phyloP scores from a whole-genome alignment of 2,888 invertebrate species.

The Tiliacea aurago region DNA sequence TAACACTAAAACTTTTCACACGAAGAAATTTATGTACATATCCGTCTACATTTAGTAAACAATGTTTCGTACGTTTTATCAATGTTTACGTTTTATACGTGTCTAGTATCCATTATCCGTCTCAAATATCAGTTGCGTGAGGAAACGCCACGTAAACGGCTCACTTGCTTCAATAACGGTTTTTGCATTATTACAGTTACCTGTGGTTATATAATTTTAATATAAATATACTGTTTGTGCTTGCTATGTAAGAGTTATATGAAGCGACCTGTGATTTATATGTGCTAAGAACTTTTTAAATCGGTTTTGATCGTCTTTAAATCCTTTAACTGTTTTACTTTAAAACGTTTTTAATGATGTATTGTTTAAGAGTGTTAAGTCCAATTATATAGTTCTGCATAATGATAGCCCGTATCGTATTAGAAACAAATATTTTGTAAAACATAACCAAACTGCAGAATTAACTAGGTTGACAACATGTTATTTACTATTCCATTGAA shows the following conservation, averaged over 20 bases:
- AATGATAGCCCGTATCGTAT: conserved; percentile 19
- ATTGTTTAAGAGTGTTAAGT: background rate
- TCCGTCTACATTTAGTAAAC: conserved; percentile 32
- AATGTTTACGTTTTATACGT: conserved; percentile 45
- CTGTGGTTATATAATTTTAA: conserved; percentile 60
- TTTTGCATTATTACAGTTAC: conserved; percentile 57
- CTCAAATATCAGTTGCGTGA: conserved; percentile 55
- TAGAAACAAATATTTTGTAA: background rate
- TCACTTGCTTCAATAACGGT: conserved; percentile 51
- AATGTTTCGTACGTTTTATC: conserved; percentile 26
- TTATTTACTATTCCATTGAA: background rate
- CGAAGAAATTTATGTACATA: conserved; percentile 2
- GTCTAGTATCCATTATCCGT: conserved; percentile 28
- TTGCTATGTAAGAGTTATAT: conserved; percentile 45
- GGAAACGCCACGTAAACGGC: conserved; percentile 56
- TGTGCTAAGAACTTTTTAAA: conserved; percentile 29
- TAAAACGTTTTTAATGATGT: background rate
- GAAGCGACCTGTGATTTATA: conserved; percentile 36
- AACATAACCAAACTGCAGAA: background rate
- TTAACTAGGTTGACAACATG: background rate
- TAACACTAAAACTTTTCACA: background rate
- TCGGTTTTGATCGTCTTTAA: background rate
- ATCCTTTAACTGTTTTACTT: background rate
- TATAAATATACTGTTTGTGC: conserved; percentile 54
- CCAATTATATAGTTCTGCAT: background rate